Evolutionary conservation across 2,888 invertebrate species (phyloP), one percentile per base, ranked within the genome.

Genomic region (Strigamia crassipes): DNA sequence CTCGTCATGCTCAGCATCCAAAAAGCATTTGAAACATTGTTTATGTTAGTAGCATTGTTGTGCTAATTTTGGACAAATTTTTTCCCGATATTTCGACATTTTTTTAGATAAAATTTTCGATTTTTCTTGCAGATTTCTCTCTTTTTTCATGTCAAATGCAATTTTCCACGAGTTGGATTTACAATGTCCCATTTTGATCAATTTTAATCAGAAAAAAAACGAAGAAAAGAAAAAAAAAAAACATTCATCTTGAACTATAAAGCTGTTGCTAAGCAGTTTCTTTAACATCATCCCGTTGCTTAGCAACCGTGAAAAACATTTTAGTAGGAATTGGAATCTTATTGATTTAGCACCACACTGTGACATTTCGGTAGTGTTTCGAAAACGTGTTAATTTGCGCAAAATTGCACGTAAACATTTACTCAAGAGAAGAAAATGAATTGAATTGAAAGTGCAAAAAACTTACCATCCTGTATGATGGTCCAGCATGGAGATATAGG

Each of bases 401-500:
- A 41, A 51, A 31, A n/a, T 82, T 82, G 13, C 77, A 80, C 34
- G 34, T 34, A 34, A 34, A 34, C 34, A 34, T 34, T 81, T 81
- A 3, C 1, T n/a, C 18, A 4, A 3, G 8, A 79, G n/a, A 42
- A n/a, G 27, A 10, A 41, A n/a, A 41, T 34, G 1, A 31, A 41
- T 46, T 80, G 9, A 56, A 10, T n/a, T 81, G 38, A 82, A 81
- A 2, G 10, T 12, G 6, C 13, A 79, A 42, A 79, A 42, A 9
- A 84, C 87, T 86, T 85, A 90, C 96, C 96, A 96, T 82, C 93
- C 92, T 66, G 97, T 92, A 88, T 97, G 96, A 88, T 97, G 96
- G 89, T 97, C 96, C 86, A 96, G 92, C 96, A 97, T 96, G 84
- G 95, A 94, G 87, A 94, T 94, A 91, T 95, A 95, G 82, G 96